Evolutionary conservation across 1,140 invertebrate genomes (phyloP).

Genomic region (Rhagoletis zephyria): DNA sequence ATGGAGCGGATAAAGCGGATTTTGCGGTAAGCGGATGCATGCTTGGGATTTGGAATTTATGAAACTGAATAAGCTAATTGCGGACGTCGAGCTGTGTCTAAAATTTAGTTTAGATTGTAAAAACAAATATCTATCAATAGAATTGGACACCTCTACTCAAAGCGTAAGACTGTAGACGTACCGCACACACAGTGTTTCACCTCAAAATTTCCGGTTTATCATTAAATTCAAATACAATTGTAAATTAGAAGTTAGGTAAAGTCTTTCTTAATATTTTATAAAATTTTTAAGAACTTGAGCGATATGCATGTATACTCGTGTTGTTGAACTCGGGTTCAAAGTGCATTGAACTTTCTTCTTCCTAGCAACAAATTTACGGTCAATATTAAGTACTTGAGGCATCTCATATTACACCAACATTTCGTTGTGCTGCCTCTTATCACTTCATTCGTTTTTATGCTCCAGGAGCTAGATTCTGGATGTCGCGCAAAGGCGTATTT

Average conservation of each 20-base stretch:
- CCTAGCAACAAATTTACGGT: not conserved
- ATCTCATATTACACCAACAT: not conserved
- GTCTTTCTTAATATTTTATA: too few relatives aligned
- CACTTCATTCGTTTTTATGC: not conserved
- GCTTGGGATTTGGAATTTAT: not conserved
- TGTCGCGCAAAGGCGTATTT: not conserved
- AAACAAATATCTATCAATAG: too few relatives aligned
- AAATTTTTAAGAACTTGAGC: too few relatives aligned
- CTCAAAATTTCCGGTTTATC: too few relatives aligned
- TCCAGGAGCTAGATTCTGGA: not conserved
- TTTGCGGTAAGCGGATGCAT: not conserved
- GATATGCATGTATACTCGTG: not conserved
- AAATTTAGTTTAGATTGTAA: too few relatives aligned
- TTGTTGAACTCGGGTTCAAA: not conserved
- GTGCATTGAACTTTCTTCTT: conserved; percentile 16
- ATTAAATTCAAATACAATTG: too few relatives aligned
- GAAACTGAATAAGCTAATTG: not conserved
- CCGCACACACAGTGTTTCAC: too few relatives aligned
- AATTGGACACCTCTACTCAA: too few relatives aligned
- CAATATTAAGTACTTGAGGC: not conserved
- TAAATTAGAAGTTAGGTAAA: too few relatives aligned
- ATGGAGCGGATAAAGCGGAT: not conserved
- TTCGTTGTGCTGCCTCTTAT: not conserved
- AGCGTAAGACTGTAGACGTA: too few relatives aligned
- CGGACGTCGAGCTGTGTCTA: too few relatives aligned